These are phyloP conservation scores for Pomacea canaliculata DNA, from an alignment of 2,888 invertebrate genomes.

Conservation along the genomic window DNA sequence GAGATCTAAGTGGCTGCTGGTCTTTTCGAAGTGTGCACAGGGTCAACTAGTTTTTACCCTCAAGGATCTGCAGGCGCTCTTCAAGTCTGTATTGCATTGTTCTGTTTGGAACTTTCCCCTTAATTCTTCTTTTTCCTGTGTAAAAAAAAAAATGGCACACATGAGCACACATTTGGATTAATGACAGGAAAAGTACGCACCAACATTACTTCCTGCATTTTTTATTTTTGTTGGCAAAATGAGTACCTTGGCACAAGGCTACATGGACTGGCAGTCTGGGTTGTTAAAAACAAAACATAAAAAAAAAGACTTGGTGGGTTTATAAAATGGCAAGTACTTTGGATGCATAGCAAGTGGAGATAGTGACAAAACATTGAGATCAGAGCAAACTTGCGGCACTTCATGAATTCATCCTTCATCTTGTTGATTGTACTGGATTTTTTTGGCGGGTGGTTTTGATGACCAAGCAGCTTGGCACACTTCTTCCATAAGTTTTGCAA, in stretches of 20 bases:
- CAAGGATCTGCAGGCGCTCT: slow-evolving; percentile 40
- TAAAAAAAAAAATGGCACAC: no score
- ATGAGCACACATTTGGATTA: no score
- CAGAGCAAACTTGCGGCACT: slow-evolving; percentile 51
- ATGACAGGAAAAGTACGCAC: no score
- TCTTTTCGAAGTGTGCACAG: slow-evolving; percentile 55
- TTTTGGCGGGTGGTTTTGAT: slow-evolving; percentile 79
- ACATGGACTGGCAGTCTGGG: no score
- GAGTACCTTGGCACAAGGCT: slow-evolving; percentile 4
- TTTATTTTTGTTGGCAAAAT: neutral
- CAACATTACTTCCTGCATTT: neutral
- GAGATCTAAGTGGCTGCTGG: neutral
- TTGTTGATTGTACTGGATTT: slow-evolving; percentile 74
- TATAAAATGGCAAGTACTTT: no score
- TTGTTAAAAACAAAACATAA: neutral
- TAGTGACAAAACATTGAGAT: neutral
- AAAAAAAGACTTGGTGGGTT: no score
- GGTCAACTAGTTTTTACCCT: slow-evolving; percentile 55
- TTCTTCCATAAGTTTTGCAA: slow-evolving; percentile 74
- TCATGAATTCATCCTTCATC: slow-evolving; percentile 67
- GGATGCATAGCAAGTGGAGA: no score
- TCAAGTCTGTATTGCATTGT: slow-evolving; percentile 50
- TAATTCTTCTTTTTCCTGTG: slow-evolving; percentile 53
- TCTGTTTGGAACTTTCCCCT: slow-evolving; percentile 51
- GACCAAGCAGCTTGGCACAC: slow-evolving; percentile 76